Base-by-base conservation (phyloP, 2,888 invertebrate species). In the Tipula confusa region DNA sequence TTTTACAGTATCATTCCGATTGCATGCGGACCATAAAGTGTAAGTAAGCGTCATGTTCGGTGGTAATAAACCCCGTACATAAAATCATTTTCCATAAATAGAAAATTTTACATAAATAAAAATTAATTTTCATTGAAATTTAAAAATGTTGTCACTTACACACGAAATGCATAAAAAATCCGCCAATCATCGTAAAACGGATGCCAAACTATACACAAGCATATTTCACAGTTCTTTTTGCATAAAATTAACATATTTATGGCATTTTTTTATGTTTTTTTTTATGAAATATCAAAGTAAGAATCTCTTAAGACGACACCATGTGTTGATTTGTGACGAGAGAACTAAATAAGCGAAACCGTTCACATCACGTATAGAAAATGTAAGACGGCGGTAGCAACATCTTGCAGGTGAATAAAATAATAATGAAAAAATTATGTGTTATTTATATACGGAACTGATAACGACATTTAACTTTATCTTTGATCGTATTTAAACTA, bases 161-260 rank as follows among this genome's bases (percentile, higher is more conserved):
- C 64, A 43, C n/a, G 24, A 64, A 64, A 43, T 43, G 43, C 43
- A 43, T 15, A 43, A 43, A 43, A 43, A 64, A 64, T 24, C 64
- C 64, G 64, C 64, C 64, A 64, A 64, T 64, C 64, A 64, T 64
- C 64, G 24, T 64, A 64, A 64, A 64, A 64, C 64, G 64, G 64
- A 64, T 64, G 64, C 64, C 64, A 64, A 43, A 64, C 4, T 24
- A 11, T 24, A 64, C 24, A 18, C 24, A 64, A 18, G 24, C 18
- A 64, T 64, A 64, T 64, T 64, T 64, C 64, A 64, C 64, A 64
- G 64, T 64, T 64, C 64, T 64, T 24, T 64, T 64, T 64, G 64
- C 64, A 64, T 64, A 64, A 64, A 64, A 64, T 64, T 64, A 64
- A 24, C 64, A 64, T 64, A 24, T 64, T 64, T 64, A 64, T 64